Evolutionary conservation across 2,888 invertebrate species (phyloP), one percentile per base, ranked within the genome.

Genomic region (Patella ulyssiponensis): DNA sequence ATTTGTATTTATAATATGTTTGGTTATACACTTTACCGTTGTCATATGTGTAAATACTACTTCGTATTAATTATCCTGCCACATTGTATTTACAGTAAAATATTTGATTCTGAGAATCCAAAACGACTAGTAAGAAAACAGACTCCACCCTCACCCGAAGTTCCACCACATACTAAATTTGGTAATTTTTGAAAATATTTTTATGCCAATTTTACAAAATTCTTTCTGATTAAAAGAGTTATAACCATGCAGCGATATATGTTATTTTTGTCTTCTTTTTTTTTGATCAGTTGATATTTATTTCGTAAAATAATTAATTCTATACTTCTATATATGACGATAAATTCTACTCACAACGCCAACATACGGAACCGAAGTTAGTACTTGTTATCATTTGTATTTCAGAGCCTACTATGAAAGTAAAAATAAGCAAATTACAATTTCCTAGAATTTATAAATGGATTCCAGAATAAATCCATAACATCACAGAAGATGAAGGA

Each of bases 41-140:
- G 2, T 44, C 5, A 7, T 3, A 44, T 9, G 44, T 44, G 9
- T 9, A 44, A 44, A 44, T 44, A 44, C 9, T 44, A 44, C 44
- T 44, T 44, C 44, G 5, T 44, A 9, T 44, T 44, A 44, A 44
- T 20, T 64, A 9, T 20, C 20, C 20, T n/a, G 20, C 20, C 58
- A n/a, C 58, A 3, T 15, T n/a, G 5, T 20, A 11, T 15, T 64
- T 64, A 20, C 64, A 64, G 64, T n/a, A 44, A 9, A 44, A 64
- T 64, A 64, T 64, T 64, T n/a, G 64, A 64, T 15, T 64, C 64
- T 5, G 64, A 64, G 64, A 64, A 20, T 64, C 64, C 64, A 15
- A 64, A 64, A 11, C n/a, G 64, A 64, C 12, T 64, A 20, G 64
- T 64, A 20, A n/a, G 64, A 64, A 64, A 64, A 3, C 64, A 20